A percentile compares a stretch with the other conserved stretches of the same genome.
Conservation (phyloP, 1,140 invertebrate genomes). For the Holcopasites calliopsidis region DNA sequence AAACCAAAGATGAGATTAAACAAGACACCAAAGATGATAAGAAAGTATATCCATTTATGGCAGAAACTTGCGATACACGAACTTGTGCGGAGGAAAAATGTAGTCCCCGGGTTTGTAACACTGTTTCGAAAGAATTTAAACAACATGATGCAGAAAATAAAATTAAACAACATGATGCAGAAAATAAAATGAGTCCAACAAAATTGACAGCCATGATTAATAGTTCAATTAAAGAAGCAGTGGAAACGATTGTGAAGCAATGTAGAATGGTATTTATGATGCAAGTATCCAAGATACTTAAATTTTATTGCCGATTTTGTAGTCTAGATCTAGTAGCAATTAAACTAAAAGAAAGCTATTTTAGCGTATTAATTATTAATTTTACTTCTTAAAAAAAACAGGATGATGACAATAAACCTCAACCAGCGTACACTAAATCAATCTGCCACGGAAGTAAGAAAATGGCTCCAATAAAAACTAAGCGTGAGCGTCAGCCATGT, state of each 20-base stretch:
- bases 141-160: background rate
- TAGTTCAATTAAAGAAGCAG: constrained; percentile 60
- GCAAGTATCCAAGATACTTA: constrained; percentile 51
- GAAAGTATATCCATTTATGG: background rate
- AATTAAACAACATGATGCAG: background rate
- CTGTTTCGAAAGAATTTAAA: background rate
- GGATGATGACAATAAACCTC: background rate
- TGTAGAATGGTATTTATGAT: constrained; percentile 60
- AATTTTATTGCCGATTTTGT: too few relatives aligned
- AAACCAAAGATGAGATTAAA: constrained; percentile 16
- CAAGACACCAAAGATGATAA: background rate
- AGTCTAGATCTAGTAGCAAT: too few relatives aligned
- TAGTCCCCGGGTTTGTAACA: background rate
- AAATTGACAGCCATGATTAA: constrained; percentile 61
- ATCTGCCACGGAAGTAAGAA: background rate
- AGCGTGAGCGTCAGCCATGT: background rate
- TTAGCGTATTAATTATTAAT: too few relatives aligned
- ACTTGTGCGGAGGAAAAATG: constrained; percentile 8
- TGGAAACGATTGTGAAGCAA: constrained; percentile 55
- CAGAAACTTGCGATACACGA: constrained; percentile 5
- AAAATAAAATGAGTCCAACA: background rate
- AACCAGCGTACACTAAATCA: background rate
- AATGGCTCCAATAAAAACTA: background rate
- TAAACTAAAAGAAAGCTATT: too few relatives aligned
- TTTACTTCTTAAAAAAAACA: too few relatives aligned